phyloP scores from a whole-genome alignment of 2,888 invertebrate species.

The Drosophila buzzatii region DNA sequence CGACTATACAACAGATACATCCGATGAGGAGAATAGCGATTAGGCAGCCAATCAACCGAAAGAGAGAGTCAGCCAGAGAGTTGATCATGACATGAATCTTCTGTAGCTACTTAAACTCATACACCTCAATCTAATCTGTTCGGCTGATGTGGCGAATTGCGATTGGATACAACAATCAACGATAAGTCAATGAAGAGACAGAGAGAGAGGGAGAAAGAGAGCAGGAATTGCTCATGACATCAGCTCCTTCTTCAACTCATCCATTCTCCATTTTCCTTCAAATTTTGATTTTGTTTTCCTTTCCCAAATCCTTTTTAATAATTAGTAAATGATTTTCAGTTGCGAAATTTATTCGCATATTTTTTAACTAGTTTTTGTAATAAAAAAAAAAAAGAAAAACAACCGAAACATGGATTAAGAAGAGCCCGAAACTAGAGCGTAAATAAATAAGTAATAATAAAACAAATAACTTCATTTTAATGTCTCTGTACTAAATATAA shows the following conservation, averaged over 20 bases:
- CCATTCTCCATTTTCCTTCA: neutral
- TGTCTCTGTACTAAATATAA: conserved; percentile 76
- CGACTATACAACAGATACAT: conserved; percentile 89
- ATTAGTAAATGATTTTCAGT: conserved; percentile 73
- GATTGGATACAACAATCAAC: conserved; percentile 53
- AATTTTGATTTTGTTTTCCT: conserved; percentile 38
- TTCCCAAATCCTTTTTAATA: conserved; percentile 30
- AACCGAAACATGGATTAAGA: conserved; percentile 23
- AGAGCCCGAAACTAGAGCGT: conserved; percentile 74
- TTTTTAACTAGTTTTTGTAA: conserved; percentile 84
- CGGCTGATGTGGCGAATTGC: conserved; percentile 87
- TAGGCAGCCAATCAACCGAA: conserved; percentile 43
- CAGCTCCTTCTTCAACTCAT: neutral
- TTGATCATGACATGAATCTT: conserved; percentile 31
- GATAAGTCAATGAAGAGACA: neutral
- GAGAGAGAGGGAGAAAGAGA: neutral
- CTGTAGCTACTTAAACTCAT: neutral
- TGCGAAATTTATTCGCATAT: conserved; percentile 59
- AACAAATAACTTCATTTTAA: conserved; percentile 65
- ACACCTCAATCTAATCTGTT: conserved; percentile 60
- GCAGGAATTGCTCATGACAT: conserved; percentile 14
- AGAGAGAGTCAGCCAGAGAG: conserved; percentile 4
- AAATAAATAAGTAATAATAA: conserved; percentile 61
- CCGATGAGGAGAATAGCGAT: conserved; percentile 87
- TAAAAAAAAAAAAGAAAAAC: conserved; percentile 44